These are phyloP conservation scores for Teleogryllus occipitalis DNA, from an alignment of 1,140 invertebrate genomes.

Conservation along the genomic window DNA sequence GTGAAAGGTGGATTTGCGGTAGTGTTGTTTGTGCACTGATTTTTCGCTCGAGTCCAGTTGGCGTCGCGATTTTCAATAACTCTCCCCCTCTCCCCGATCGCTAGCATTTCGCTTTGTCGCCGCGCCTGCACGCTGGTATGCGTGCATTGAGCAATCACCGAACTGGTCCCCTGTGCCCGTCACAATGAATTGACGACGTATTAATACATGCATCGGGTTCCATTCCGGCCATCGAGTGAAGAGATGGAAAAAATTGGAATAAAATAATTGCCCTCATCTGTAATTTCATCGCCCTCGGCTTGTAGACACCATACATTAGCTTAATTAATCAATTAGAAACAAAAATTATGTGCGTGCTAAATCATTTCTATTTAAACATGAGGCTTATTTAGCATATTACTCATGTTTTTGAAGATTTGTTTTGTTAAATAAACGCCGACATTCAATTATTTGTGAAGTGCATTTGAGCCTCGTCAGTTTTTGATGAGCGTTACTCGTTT, in stretches of 20 bases:
- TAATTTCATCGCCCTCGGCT: not conserved
- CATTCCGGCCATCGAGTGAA: not conserved
- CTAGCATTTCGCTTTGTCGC: not conserved
- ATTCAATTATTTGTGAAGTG: no score
- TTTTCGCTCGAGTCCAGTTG: not conserved
- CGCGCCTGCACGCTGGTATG: no score
- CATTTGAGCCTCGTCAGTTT: no score
- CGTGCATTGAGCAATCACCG: not conserved
- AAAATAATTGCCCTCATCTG: not conserved
- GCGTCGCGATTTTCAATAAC: not conserved
- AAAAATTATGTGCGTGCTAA: no score
- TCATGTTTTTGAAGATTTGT: no score
- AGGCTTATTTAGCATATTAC: no score
- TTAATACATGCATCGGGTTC: not conserved
- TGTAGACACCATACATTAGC: not conserved
- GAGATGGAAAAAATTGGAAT: not conserved
- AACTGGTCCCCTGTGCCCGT: not conserved
- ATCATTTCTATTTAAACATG: no score
- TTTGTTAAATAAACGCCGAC: no score
- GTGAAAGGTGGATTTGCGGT: not conserved
- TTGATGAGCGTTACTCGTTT: no score
- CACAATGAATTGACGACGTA: not conserved
- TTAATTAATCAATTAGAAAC: not conserved
- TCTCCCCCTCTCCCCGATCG: not conserved
- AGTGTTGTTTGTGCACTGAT: not conserved